Evolutionary conservation across 1,140 invertebrate species (phyloP), one percentile per base, ranked within the genome.

Genomic region (Anastrepha ludens): DNA sequence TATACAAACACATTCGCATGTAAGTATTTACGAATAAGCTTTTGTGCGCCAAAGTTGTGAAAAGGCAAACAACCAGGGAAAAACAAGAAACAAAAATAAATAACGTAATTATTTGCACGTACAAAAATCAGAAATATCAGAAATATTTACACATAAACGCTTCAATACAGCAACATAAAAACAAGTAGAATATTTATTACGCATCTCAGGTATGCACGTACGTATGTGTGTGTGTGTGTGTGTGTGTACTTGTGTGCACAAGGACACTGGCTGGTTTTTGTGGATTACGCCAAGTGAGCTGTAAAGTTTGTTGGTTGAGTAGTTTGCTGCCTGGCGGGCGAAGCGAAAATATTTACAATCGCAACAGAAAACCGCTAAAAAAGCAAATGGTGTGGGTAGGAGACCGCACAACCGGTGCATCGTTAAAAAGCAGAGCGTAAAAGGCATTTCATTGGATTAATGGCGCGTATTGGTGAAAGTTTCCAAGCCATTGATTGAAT

Each of bases 401-500:
- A 4, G 8, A 17, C 4, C 60, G n/a, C 13, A 62, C n/a, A 17
- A 15, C 60, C 15, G 60, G 4, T 62, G 60, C 60, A 62, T 15
- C 13, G 60, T 15, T 17, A 17, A 62, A 62, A 62, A 5, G 60
- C 4, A 55, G 74, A 47, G 47, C 7, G 74, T 9, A 81, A 81
- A 81, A 58, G 74, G 74, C 74, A 81, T 81, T 81, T 81, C 74
- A 55, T 55, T 29, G 74, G 74, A 55, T 81, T 81, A 81, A 81
- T 81, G 74, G 74, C 47, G 74, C 74, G 74, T 81, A 55, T 81
- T 81, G 74, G 17, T 81, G 74, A 41, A 81, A 55, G 44, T 81
- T 81, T 81, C 74, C 74, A 50, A 81, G 44, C 74, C 74, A 81
- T 81, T 81, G 74, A 81, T 81, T 81, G 74, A 81, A 81, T 81